Conservation (phyloP, 2,888 invertebrate species). For the Eupithecia subumbrata region DNA sequence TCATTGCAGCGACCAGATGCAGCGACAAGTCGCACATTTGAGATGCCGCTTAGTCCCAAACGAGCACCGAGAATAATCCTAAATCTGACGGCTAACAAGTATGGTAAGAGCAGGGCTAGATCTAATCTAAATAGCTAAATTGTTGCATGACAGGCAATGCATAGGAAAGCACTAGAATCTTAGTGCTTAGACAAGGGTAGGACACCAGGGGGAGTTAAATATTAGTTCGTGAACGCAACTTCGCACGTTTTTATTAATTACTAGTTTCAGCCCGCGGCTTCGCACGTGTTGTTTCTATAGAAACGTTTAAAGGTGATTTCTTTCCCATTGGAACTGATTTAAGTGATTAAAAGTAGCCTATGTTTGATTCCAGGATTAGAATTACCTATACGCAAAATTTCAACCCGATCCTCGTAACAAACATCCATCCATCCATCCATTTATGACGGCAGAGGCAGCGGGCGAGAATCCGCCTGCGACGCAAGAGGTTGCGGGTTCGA, state of each 20-base stretch:
- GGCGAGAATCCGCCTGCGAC: too few relatives aligned
- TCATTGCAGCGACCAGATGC: not conserved
- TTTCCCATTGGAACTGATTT: too few relatives aligned
- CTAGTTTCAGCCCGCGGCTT: too few relatives aligned
- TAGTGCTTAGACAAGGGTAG: not conserved
- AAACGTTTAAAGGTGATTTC: too few relatives aligned
- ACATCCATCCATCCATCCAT: too few relatives aligned
- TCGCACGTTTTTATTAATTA: not conserved
- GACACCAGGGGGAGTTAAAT: not conserved
- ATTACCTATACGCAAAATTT: too few relatives aligned
- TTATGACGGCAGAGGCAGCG: too few relatives aligned
- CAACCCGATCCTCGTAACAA: too few relatives aligned
- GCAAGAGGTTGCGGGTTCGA: too few relatives aligned
- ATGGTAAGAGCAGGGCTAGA: slow-evolving; percentile 14
- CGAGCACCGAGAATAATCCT: slow-evolving; percentile 65
- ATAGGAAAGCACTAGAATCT: not conserved
- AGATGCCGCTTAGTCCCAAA: slow-evolving; percentile 52
- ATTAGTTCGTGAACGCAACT: not conserved
- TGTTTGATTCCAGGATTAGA: too few relatives aligned
- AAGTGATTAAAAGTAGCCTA: too few relatives aligned
- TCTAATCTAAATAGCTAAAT: slow-evolving; percentile 11
- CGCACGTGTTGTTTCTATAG: too few relatives aligned
- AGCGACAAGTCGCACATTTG: not conserved
- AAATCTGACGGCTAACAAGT: slow-evolving; percentile 70
- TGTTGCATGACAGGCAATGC: not conserved